Evolutionary conservation across 2,888 invertebrate genomes (phyloP).

Genomic region (Dryobota labecula): DNA sequence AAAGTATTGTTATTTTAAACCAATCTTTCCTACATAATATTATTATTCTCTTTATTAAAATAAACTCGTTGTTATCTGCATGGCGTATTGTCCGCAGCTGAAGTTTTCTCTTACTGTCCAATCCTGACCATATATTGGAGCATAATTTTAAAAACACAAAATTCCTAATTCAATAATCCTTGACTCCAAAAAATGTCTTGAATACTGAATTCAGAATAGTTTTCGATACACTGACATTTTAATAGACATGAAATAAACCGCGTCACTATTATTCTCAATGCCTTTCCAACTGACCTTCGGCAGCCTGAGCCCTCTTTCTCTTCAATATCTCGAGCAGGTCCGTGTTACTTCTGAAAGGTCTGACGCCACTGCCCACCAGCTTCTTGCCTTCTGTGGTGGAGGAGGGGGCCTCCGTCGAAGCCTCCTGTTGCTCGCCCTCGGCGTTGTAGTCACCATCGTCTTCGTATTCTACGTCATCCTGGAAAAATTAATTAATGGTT

Average conservation of each 20-base stretch:
- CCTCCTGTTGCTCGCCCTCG: constrained; percentile 85
- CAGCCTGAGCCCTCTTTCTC: constrained; percentile 93
- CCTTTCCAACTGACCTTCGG: constrained; percentile 83
- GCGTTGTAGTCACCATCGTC: constrained; percentile 88
- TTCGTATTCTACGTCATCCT: constrained; percentile 90
- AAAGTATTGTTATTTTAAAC: constrained; percentile 47
- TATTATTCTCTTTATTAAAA: not conserved
- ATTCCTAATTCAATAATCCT: too few species aligned
- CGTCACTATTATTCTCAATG: not conserved
- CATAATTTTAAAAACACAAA: too few species aligned
- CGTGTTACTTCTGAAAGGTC: constrained; percentile 95
- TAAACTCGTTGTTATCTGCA: not conserved
- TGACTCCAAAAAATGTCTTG: too few species aligned
- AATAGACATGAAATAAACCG: not conserved
- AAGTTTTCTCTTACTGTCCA: not conserved
- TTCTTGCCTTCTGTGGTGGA: constrained; percentile 93
- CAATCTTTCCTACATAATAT: constrained; percentile 60
- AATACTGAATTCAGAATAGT: not conserved
- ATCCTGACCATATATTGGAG: not conserved
- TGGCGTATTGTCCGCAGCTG: not conserved
- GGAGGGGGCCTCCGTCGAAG: constrained; percentile 89
- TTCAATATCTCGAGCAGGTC: constrained; percentile 94
- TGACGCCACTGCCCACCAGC: constrained; percentile 92
- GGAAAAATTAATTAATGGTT: constrained; percentile 27
- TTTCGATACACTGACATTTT: not conserved